phyloP scores from a whole-genome alignment of 1,140 invertebrate genomes.

The Lerema accius region DNA sequence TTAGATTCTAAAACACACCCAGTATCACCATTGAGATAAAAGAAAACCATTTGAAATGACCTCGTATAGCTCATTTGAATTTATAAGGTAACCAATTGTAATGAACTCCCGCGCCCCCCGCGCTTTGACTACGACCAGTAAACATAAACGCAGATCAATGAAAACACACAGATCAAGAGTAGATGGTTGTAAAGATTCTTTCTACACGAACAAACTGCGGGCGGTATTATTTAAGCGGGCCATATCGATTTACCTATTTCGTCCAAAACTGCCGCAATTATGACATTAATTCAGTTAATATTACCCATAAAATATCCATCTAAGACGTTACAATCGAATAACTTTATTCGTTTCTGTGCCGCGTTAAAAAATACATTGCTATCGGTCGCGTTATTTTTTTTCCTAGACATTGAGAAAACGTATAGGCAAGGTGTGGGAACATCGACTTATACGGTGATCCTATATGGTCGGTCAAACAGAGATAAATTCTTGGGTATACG shows the following conservation, averaged over 20 bases:
- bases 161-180: conserved; percentile 46
- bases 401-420: conserved; percentile 49
- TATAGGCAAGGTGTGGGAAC: conserved; percentile 73
- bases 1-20: conserved; percentile 42
- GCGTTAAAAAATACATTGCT: conserved; percentile 62
- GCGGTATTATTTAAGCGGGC: conserved; percentile 77
- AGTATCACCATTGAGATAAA: conserved; percentile 56
- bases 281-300: conserved; percentile 80
- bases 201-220: conserved; percentile 66
- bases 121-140: conserved; percentile 36
- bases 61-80: conserved; percentile 61
- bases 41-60: conserved; percentile 59
- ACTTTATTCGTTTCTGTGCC: conserved; percentile 64
- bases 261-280: conserved; percentile 78
- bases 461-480: conserved; percentile 61
- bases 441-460: conserved; percentile 64
- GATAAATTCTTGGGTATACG: conserved; percentile 66
- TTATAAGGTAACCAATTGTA: conserved; percentile 41
- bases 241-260: conserved; percentile 81
- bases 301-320: conserved; percentile 75
- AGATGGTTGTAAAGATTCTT: conserved; percentile 51
- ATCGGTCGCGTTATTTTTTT: conserved; percentile 55
- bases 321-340: conserved; percentile 75
- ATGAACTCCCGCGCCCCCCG: conserved; percentile 42
- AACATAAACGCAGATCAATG: conserved; percentile 48